These are phyloP conservation scores for Ptychoptera contaminata DNA, from an alignment of 2,888 invertebrate genomes.

Conservation along the genomic window DNA sequence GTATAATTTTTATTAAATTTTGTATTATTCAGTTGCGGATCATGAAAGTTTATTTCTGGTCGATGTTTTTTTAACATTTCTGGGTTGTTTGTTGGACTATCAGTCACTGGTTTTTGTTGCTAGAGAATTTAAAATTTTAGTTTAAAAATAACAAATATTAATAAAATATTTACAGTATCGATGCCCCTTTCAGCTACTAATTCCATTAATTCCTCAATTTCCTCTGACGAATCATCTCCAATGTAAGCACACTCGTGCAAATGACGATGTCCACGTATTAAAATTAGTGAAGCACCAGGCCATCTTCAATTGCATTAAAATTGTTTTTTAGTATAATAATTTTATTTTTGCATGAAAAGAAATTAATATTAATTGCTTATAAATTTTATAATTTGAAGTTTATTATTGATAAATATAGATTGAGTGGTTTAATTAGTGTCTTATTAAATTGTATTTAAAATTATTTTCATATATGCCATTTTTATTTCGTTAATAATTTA, in stretches of 20 bases:
- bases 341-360: too few relatives aligned
- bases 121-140: constrained; percentile 20
- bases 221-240: constrained; percentile 65
- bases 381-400: too few relatives aligned
- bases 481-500: too few relatives aligned
- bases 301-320: constrained; percentile 35
- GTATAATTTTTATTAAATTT: constrained; percentile 15
- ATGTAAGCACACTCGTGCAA: constrained; percentile 67
- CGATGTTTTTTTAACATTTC: constrained; percentile 44
- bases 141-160: neutral
- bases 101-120: constrained; percentile 11
- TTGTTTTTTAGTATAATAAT: too few relatives aligned
- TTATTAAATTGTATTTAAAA: too few relatives aligned
- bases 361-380: too few relatives aligned
- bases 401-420: too few relatives aligned
- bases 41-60: constrained; percentile 44
- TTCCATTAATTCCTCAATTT: constrained; percentile 46
- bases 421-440: too few relatives aligned
- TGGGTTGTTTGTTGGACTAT: constrained; percentile 42
- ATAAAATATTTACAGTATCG: constrained; percentile 18
- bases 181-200: constrained; percentile 31
- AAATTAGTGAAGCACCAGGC: constrained; percentile 60
- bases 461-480: too few relatives aligned
- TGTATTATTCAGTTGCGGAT: constrained; percentile 27
- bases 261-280: constrained; percentile 61